phyloP scores from a whole-genome alignment of 2,797 vertebrate genomes.

The Peromyscus nudipes region DNA sequence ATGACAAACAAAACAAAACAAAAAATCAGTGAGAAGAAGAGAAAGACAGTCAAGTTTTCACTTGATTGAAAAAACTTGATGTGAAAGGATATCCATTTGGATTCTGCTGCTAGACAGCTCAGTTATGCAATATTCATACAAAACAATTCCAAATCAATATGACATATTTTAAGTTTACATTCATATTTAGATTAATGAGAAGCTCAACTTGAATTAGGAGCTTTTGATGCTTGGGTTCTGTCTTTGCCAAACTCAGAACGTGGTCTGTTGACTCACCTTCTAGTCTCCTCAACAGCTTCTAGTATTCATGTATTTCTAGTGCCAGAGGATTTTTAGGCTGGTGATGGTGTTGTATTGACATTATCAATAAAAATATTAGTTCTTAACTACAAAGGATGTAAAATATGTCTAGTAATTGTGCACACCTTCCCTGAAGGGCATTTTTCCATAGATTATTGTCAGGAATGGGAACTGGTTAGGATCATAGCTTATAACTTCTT shows the following conservation, averaged over 20 bases:
- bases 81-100: slow-evolving; percentile 49
- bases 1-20: neutral
- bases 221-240: slow-evolving; percentile 58
- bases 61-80: neutral
- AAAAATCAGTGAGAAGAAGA: neutral
- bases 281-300: slow-evolving; percentile 64
- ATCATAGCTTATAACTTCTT: neutral
- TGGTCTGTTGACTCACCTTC: slow-evolving; percentile 77
- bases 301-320: slow-evolving; percentile 50
- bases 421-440: neutral
- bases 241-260: slow-evolving; percentile 79
- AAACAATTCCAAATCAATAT: slow-evolving; percentile 72
- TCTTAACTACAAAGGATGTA: neutral
- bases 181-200: slow-evolving; percentile 82
- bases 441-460: slow-evolving; percentile 1
- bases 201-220: slow-evolving; percentile 59
- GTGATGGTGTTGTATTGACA: slow-evolving; percentile 49
- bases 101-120: slow-evolving; percentile 46
- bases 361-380: slow-evolving; percentile 53
- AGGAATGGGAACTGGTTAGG: neutral
- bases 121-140: slow-evolving; percentile 52
- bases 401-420: slow-evolving; percentile 15
- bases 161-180: slow-evolving; percentile 78
- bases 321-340: slow-evolving; percentile 69
- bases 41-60: neutral